A percentile compares a stretch with the other conserved stretches of the same genome.
Conservation (phyloP, 2,797 vertebrate genomes). For the Diplodus sargus region DNA sequence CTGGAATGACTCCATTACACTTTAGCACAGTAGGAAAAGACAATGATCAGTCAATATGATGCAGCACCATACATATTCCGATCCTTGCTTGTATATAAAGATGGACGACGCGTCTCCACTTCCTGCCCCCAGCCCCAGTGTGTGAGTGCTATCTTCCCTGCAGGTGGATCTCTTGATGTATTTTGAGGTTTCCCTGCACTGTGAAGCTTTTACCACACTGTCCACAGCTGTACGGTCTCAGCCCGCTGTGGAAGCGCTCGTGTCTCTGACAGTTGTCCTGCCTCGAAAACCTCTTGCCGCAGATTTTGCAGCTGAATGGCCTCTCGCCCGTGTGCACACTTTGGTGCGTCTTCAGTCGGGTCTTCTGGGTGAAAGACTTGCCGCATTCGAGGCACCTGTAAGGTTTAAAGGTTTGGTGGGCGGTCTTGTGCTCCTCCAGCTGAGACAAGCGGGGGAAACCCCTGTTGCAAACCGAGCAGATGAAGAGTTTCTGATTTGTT, state of each 20-base stretch:
- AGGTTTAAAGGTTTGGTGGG: slow-evolving; percentile 71
- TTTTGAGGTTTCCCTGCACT: slow-evolving; percentile 70
- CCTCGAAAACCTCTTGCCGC: slow-evolving; percentile 81
- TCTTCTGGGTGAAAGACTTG: slow-evolving; percentile 83
- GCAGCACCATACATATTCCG: no score
- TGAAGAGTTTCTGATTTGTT: slow-evolving; percentile 59
- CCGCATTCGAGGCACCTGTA: slow-evolving; percentile 83
- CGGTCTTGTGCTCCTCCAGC: slow-evolving; percentile 72
- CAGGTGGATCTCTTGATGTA: slow-evolving; percentile 74
- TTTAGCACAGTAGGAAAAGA: no score
- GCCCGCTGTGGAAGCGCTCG: slow-evolving; percentile 80
- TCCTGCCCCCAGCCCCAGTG: background rate
- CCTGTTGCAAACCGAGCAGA: slow-evolving; percentile 69
- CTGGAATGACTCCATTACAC: no score
- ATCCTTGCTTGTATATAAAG: no score
- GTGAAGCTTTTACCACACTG: slow-evolving; percentile 79
- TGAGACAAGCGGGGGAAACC: slow-evolving; percentile 67
- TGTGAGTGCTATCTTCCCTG: slow-evolving; percentile 43
- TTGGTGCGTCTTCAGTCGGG: slow-evolving; percentile 82
- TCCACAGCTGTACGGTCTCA: slow-evolving; percentile 73
- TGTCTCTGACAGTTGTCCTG: slow-evolving; percentile 83
- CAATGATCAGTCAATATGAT: no score
- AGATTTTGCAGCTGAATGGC: slow-evolving; percentile 78
- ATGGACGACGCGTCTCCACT: no score
- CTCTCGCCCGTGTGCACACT: slow-evolving; percentile 83